Conservation (phyloP, 2,888 invertebrate species). For the Eilema caniola region DNA sequence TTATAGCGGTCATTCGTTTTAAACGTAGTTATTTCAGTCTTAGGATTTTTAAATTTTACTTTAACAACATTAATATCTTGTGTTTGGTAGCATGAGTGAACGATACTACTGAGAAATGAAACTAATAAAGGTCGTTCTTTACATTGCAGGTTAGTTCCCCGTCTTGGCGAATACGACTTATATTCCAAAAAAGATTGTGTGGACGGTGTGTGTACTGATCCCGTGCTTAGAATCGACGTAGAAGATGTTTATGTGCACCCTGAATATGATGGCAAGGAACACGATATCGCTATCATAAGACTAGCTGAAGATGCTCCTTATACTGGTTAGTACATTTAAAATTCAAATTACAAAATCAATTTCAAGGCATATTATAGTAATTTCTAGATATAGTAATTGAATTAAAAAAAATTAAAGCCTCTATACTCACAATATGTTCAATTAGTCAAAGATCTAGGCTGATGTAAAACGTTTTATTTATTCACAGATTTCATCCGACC, state of each 20-base stretch:
- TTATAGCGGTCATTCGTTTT: background rate
- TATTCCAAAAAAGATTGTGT: constrained; percentile 59
- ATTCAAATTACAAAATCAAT: background rate
- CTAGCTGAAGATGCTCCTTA: constrained; percentile 58
- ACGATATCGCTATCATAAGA: constrained; percentile 65
- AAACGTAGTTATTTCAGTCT: background rate
- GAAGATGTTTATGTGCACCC: constrained; percentile 51
- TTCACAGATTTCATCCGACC: constrained; percentile 66
- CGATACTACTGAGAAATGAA: background rate
- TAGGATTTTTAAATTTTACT: background rate
- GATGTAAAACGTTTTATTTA: background rate
- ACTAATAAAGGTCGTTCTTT: background rate
- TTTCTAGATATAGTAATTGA: no score
- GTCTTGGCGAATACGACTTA: constrained; percentile 70
- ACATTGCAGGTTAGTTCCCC: constrained; percentile 55
- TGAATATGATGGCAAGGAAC: constrained; percentile 45
- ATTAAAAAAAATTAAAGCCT: no score
- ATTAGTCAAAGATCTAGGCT: background rate
- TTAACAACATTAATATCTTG: background rate
- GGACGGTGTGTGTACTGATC: constrained; percentile 51
- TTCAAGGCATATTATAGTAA: background rate
- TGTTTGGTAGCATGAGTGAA: background rate
- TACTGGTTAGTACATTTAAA: constrained; percentile 52
- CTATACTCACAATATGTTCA: background rate
- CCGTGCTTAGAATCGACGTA: constrained; percentile 39